A percentile compares a stretch with the other conserved stretches of the same genome.
Evolutionary conservation across 2,113 vertebrate species (phyloP).

Genomic region (Notarius quadriscutis): DNA sequence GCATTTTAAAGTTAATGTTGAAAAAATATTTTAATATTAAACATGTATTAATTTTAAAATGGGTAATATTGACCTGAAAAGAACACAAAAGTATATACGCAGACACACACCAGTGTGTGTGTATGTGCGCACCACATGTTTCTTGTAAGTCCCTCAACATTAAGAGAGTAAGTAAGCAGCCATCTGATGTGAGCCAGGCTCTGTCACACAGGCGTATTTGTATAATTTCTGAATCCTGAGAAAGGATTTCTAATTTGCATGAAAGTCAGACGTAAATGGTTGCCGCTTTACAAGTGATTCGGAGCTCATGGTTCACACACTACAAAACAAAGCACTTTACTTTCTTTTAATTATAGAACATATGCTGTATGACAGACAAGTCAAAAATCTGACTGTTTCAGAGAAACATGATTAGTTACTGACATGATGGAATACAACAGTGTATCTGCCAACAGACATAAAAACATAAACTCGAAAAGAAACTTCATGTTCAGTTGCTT

Average conservation of each 20-base stretch:
- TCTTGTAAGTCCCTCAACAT: constrained; percentile 28
- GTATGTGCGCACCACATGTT: constrained; percentile 23
- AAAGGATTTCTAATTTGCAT: constrained; percentile 45
- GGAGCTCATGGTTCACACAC: neutral
- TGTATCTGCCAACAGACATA: neutral
- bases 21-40: neutral
- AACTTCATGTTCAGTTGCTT: neutral
- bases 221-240: constrained; percentile 30
- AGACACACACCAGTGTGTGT: neutral
- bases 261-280: constrained; percentile 37
- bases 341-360: neutral
- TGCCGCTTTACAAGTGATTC: neutral
- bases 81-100: neutral
- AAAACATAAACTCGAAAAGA: too few relatives aligned
- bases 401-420: neutral
- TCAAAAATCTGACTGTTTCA: neutral
- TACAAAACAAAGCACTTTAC: neutral
- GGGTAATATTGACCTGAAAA: neutral
- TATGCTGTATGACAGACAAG: neutral
- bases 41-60: neutral
- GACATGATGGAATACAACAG: neutral
- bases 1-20: neutral
- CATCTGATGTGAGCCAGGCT: constrained; percentile 42
- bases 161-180: neutral
- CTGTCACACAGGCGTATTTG: constrained; percentile 40